Conservation (phyloP, 1,140 invertebrate genomes). For the Temnothorax longispinosus region DNA sequence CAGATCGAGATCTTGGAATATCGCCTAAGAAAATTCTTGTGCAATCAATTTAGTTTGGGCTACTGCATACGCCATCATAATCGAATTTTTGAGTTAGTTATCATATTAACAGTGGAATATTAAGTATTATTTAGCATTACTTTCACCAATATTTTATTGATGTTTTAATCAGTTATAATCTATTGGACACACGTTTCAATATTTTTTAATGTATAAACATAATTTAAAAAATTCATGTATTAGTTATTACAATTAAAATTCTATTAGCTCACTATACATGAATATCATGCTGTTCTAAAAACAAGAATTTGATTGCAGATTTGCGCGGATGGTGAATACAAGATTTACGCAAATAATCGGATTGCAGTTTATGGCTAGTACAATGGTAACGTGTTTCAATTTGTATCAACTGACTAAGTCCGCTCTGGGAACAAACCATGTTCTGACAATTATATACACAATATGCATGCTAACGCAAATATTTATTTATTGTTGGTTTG, state of each 20-base stretch:
- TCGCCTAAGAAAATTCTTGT: slow-evolving; percentile 25
- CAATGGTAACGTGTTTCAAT: slow-evolving; percentile 37
- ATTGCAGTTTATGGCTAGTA: slow-evolving; percentile 58
- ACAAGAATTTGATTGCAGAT: slow-evolving; percentile 38
- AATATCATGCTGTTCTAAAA: not conserved
- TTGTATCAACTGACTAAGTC: slow-evolving; percentile 73
- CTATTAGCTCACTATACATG: too few species aligned
- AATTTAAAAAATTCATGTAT: too few species aligned
- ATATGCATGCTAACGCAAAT: slow-evolving; percentile 75
- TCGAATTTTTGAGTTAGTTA: slow-evolving; percentile 48
- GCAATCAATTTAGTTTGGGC: not conserved
- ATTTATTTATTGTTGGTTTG: slow-evolving; percentile 87
- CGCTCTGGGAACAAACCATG: slow-evolving; percentile 77
- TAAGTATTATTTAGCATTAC: not conserved
- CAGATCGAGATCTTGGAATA: slow-evolving; percentile 66
- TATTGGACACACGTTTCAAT: not conserved
- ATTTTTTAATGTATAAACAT: not conserved
- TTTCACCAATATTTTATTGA: not conserved
- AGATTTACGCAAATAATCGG: slow-evolving; percentile 56
- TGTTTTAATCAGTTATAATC: not conserved
- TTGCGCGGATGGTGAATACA: slow-evolving; percentile 15
- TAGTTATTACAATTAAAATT: too few species aligned
- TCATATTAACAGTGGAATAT: not conserved
- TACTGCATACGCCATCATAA: slow-evolving; percentile 38
- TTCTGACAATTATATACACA: slow-evolving; percentile 50